Conservation (phyloP, 2,113 vertebrate genomes). For the Stercorarius parasiticus region DNA sequence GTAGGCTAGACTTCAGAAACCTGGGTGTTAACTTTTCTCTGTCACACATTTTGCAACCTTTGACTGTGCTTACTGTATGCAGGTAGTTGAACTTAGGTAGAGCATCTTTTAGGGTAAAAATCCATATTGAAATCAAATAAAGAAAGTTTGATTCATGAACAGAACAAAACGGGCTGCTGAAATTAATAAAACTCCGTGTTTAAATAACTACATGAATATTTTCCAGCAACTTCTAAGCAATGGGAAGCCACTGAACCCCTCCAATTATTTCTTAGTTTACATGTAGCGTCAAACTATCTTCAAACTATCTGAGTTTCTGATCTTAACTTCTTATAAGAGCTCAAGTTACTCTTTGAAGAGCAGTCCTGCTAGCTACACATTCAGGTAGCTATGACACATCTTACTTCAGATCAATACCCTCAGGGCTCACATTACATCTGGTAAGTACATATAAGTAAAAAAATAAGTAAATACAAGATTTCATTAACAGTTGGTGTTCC, state of each 20-base stretch:
- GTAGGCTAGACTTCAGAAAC: not conserved
- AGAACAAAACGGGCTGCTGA: not conserved
- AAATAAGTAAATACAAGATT: not conserved
- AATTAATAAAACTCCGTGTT: not conserved
- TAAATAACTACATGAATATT: not conserved
- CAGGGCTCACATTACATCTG: not conserved
- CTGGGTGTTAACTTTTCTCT: not conserved
- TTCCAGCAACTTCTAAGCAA: not conserved
- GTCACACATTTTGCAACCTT: not conserved
- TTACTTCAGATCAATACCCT: not conserved
- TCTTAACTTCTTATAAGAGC: not conserved
- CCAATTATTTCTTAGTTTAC: not conserved
- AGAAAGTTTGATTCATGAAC: not conserved
- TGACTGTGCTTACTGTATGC: not conserved
- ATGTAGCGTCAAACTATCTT: not conserved
- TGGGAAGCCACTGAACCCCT: not conserved
- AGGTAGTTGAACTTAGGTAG: not conserved
- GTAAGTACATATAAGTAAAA: not conserved
- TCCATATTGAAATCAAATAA: not conserved
- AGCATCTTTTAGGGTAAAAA: not conserved
- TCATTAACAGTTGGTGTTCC: not conserved
- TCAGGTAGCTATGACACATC: not conserved
- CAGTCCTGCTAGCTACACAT: not conserved
- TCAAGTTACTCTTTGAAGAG: not conserved
- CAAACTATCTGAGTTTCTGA: not conserved